Conservation (phyloP, 2,113 vertebrate genomes). For the Pomatorhinus ruficollis region DNA sequence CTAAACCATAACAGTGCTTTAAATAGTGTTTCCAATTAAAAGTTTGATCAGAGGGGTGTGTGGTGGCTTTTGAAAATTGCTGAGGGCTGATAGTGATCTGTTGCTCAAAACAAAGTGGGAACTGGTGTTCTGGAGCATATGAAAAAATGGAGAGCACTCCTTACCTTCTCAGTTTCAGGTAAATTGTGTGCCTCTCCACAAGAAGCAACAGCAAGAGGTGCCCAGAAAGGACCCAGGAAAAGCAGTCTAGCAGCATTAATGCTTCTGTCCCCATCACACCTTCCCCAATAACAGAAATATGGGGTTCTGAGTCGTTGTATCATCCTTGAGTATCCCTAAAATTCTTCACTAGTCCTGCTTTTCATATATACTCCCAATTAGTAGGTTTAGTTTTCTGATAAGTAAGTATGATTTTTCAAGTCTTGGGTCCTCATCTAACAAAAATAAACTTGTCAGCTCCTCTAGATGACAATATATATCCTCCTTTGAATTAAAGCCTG, state of each 20-base stretch:
- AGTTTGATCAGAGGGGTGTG: not conserved
- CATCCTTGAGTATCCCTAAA: not conserved
- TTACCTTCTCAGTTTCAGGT: not conserved
- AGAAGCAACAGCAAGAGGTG: not conserved
- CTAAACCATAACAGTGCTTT: not conserved
- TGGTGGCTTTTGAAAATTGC: not conserved
- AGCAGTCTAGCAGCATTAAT: not conserved
- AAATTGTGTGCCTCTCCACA: not conserved
- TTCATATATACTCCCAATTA: not conserved
- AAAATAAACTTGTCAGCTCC: not conserved
- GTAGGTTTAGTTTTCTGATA: not conserved
- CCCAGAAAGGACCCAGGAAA: not conserved
- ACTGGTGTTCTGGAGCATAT: not conserved
- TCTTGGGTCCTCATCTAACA: not conserved
- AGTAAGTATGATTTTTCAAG: not conserved
- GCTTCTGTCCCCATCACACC: accelerated
- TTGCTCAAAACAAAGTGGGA: not conserved
- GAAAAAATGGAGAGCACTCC: not conserved
- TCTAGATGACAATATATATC: not conserved
- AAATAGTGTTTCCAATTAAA: not conserved
- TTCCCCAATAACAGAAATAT: not conserved
- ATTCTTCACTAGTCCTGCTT: not conserved
- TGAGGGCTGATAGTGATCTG: not conserved
- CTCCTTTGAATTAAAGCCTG: not conserved
- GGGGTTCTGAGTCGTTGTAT: not conserved